Evolutionary conservation across 1,140 invertebrate genomes (phyloP), one percentile per base, ranked within the genome.

Genomic region (Trichonephila inaurata): DNA sequence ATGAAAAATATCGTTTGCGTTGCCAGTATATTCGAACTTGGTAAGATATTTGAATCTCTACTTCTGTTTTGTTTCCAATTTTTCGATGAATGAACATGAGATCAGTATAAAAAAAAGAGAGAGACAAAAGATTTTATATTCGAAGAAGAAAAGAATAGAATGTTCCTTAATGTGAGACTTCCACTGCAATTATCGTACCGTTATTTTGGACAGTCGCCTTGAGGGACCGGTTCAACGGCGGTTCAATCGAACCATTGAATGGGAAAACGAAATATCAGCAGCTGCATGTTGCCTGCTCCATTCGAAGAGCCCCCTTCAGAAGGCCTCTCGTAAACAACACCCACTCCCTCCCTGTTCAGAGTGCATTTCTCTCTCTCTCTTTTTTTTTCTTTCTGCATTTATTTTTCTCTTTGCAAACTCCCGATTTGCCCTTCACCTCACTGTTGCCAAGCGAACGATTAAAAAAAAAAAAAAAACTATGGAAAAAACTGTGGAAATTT

Each of bases 281-380:
- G 87, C 61, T 89, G 60, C 87, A 51, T 19, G 10, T 16, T 51
- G 14, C 33, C 24, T 21, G 18, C 44, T n/a, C 18, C 21, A 21
- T 51, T 51, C 51, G 51, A 51, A 51, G 10, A 51, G 51, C 69
- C 89, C 90, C 90, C 77, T 60, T 60, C 24, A 18, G 10, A 14
- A 81, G 90, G 90, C 60, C 77, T 85, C 90, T 61, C 72, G 90
- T 91, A 91, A 91, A 91, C 90, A 91, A 91, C 90, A 51, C 90
- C 72, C 51, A 61, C 90, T 72, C 77, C 60, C 10, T 40, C 51
- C 12, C 69, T 69, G 28, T 21, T 24, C 28, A 51, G 51, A 51
- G 51, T 51, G 24, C 51, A 60, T 33, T 24, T 62, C 51, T 24
- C 21, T n/a, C n/a, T n/a, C n/a, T n/a, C 69, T 51, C 12, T 77